These are phyloP conservation scores for Zaprionus nigranus DNA, from an alignment of 1,140 invertebrate genomes.

Conservation along the genomic window DNA sequence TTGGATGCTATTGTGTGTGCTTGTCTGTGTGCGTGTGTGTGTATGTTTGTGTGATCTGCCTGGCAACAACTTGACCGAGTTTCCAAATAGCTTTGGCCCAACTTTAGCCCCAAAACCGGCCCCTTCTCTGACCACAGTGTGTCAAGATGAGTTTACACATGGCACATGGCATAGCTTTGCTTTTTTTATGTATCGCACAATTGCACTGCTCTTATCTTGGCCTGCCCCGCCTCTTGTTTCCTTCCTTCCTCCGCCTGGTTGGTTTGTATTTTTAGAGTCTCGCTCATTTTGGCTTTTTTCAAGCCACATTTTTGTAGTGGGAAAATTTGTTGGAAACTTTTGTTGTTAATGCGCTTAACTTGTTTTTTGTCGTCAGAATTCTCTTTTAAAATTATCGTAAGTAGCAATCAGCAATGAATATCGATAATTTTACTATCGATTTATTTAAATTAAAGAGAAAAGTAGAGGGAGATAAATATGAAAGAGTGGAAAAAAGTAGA, in stretches of 20 bases:
- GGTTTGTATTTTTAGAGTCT: slow-evolving; percentile 59
- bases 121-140: slow-evolving; percentile 38
- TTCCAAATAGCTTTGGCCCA: slow-evolving; percentile 21
- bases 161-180: slow-evolving; percentile 3
- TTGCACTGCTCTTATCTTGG: slow-evolving; percentile 25
- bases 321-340: slow-evolving; percentile 60
- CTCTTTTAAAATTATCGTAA: not conserved
- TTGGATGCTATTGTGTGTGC: slow-evolving; percentile 57
- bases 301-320: slow-evolving; percentile 41
- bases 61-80: slow-evolving; percentile 56
- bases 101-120: not conserved
- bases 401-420: not conserved
- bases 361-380: not conserved
- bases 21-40: slow-evolving; percentile 19
- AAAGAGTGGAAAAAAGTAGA: not conserved
- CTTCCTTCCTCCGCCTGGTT: not conserved
- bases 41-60: slow-evolving; percentile 9
- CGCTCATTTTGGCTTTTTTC: slow-evolving; percentile 53
- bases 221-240: not conserved
- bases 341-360: slow-evolving; percentile 15
- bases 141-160: slow-evolving; percentile 63
- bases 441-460: not conserved
- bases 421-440: not conserved
- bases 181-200: slow-evolving; percentile 35
- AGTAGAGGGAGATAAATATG: not conserved